phyloP scores from a whole-genome alignment of 2,113 vertebrate species.

The Myotis brandtii region DNA sequence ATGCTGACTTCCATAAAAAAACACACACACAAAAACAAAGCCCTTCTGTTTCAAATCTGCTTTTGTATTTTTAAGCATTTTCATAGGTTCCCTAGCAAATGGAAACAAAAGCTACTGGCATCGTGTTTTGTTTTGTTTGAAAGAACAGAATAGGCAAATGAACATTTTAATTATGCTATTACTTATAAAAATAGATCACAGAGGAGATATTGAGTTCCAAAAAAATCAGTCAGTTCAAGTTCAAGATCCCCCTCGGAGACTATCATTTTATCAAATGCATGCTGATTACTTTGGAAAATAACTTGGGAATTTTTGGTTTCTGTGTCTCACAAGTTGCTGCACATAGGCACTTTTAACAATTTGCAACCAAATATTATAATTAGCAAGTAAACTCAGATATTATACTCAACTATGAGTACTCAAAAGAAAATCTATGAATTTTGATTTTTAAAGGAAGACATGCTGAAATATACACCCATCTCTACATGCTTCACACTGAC shows the following conservation, averaged over 20 bases:
- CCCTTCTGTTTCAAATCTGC: constrained; percentile 36
- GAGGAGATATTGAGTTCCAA: background rate
- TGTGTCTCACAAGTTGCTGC: background rate
- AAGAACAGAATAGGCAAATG: background rate
- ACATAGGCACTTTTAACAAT: background rate
- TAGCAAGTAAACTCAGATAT: constrained; percentile 1
- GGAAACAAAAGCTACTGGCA: constrained; percentile 23
- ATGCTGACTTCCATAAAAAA: background rate
- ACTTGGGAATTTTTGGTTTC: constrained; percentile 7
- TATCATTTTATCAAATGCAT: background rate
- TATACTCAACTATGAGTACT: background rate
- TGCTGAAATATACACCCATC: background rate
- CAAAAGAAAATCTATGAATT: constrained; percentile 42
- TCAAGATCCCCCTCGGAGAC: constrained; percentile 13
- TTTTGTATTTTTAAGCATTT: constrained; percentile 54
- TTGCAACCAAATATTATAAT: background rate
- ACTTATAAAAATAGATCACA: background rate
- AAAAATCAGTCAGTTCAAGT: constrained; percentile 10
- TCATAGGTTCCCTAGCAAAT: background rate
- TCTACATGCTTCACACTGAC: background rate
- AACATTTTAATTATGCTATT: background rate
- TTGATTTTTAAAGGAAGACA: constrained; percentile 31
- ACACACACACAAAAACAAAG: constrained; percentile 54
- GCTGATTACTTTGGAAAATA: constrained; percentile 9
- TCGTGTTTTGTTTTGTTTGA: constrained; percentile 47